Percentiles rank a stretch among this genome's conserved stretches.
These are phyloP conservation scores for Dermolepida albohirtum DNA, from an alignment of 2,888 invertebrate genomes.

Conservation along the genomic window DNA sequence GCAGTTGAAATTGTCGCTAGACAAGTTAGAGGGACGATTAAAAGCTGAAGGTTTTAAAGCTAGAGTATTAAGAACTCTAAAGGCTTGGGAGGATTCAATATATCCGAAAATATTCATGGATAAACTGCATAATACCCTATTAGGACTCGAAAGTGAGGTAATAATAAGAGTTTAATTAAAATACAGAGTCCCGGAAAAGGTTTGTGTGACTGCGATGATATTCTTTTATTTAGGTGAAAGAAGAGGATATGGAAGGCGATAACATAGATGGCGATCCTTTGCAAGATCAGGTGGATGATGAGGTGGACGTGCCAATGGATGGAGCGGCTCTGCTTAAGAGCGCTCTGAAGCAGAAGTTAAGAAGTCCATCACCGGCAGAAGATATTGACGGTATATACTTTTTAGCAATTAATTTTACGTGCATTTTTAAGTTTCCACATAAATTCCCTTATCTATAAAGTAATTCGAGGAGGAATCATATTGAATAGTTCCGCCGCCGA, in stretches of 20 bases:
- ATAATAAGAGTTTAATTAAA: too few relatives aligned
- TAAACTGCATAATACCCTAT: slow-evolving; percentile 88
- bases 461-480: too few relatives aligned
- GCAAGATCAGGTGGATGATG: slow-evolving; percentile 67
- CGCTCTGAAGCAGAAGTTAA: slow-evolving; percentile 69
- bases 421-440: too few relatives aligned
- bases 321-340: slow-evolving; percentile 84
- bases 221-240: slow-evolving; percentile 55
- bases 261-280: slow-evolving; percentile 78
- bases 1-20: slow-evolving; percentile 78
- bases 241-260: slow-evolving; percentile 65
- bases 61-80: slow-evolving; percentile 87
- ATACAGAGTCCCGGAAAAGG: too few relatives aligned
- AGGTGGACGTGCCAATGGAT: slow-evolving; percentile 78
- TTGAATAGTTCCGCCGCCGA: too few relatives aligned
- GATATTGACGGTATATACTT: slow-evolving; percentile 70
- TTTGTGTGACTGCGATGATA: too few relatives aligned
- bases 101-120: slow-evolving; percentile 94
- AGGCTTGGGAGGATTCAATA: slow-evolving; percentile 98
- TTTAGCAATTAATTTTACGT: neutral
- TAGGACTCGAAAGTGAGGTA: slow-evolving; percentile 75
- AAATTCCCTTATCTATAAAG: too few relatives aligned
- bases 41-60: slow-evolving; percentile 98
- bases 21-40: slow-evolving; percentile 82
- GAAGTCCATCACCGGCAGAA: slow-evolving; percentile 57